Base-by-base conservation (phyloP, 2,888 invertebrate species). In the Doris montereyensis region DNA sequence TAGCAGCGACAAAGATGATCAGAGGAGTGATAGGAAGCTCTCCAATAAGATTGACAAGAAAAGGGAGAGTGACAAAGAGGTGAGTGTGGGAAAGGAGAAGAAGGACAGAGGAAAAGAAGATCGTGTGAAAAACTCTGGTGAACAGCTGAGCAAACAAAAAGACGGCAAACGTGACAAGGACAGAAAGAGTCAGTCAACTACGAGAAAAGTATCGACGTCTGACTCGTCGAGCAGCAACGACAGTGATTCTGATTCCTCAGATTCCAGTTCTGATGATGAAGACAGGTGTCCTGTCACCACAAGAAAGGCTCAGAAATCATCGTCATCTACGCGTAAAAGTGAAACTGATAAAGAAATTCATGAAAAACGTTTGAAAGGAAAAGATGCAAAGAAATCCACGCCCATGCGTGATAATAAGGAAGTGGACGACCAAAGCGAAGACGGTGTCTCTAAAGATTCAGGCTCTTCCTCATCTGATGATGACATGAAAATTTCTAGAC, bases 51-150 rank as follows among this genome's bases (percentile, higher is more conserved):
- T 24, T 52, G 24, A 1, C 26, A 52, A 32, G 70, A 68, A 26
- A n/a, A 13, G 1, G 35, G 58, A 34, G 26, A 26, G 26, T 32
- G 8, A 68, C 17, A 35, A 17, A 68, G 68, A 28, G 67, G 41
- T 17, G 30, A 65, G 34, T 21, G 41, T 65, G 71, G 65, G 13
- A 52, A 28, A 26, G 71, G 73, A 60, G 21, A 32, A 32, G 26
- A 72, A n/a, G 21, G 41, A 21, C n/a, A 79, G 5, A 24, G 58
- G 34, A 76, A 58, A 72, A 35, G 57, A 10, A 72, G 67, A 17
- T 2, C 32, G 32, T n/a, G 30, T 58, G 0, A 79, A 77, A 41
- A 81, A 81, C 76, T 82, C 41, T 62, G 74, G 72, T 35, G 68
- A 24, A 24, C 35, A 13, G 2, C n/a, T 28, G 26, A 30, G 30